These are phyloP conservation scores for Fabriciana adippe DNA, from an alignment of 2,888 invertebrate species.

Conservation along the genomic window DNA sequence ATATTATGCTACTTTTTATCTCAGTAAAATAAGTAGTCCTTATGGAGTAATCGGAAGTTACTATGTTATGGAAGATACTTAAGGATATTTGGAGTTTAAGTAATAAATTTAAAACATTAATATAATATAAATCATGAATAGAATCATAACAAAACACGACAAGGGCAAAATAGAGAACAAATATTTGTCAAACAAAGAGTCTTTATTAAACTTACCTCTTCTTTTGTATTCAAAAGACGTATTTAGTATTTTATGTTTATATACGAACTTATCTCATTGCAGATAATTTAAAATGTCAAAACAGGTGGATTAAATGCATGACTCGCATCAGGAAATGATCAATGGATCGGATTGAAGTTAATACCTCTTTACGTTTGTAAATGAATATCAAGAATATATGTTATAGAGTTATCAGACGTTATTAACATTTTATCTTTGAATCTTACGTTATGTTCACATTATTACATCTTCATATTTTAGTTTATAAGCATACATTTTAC, in stretches of 20 bases:
- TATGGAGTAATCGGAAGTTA: too few species aligned
- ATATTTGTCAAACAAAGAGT: slow-evolving; percentile 12
- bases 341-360: slow-evolving; percentile 31
- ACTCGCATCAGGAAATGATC: slow-evolving; percentile 42
- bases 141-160: background rate
- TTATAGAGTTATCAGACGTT: slow-evolving; percentile 34
- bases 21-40: too few species aligned
- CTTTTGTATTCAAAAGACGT: slow-evolving; percentile 14
- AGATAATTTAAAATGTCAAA: slow-evolving; percentile 54
- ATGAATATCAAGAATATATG: slow-evolving; percentile 24
- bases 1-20: too few species aligned
- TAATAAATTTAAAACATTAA: too few species aligned
- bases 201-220: background rate
- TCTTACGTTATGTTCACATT: slow-evolving; percentile 5
- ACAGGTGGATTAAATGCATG: slow-evolving; percentile 51
- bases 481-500: background rate
- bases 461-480: background rate
- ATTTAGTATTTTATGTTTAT: slow-evolving; percentile 16
- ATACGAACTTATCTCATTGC: slow-evolving; percentile 31
- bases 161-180: background rate
- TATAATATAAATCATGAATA: too few species aligned
- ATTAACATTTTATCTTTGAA: background rate
- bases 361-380: slow-evolving; percentile 27
- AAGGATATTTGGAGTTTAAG: too few species aligned
- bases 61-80: too few species aligned